These are phyloP conservation scores for Netelia virgata DNA, from an alignment of 2,888 invertebrate genomes.

Conservation along the genomic window DNA sequence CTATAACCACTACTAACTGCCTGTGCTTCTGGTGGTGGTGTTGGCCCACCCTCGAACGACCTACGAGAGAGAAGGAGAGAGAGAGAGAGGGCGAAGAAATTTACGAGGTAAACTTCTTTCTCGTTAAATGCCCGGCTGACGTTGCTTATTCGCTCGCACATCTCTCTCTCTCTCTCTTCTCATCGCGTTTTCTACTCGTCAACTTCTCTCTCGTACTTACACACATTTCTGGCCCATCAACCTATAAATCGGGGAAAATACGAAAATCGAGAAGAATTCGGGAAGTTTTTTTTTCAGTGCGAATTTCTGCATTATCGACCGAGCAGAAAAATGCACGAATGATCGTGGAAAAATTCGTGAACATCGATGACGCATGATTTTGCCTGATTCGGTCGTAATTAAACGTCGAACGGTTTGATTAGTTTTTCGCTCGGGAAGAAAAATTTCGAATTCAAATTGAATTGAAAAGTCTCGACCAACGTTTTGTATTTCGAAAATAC, in stretches of 20 bases:
- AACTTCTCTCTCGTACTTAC: background rate
- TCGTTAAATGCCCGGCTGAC: constrained; percentile 59
- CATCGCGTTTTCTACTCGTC: background rate
- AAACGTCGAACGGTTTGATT: too few species aligned
- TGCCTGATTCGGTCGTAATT: too few species aligned
- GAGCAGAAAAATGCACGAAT: background rate
- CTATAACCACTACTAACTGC: background rate
- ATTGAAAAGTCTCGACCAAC: constrained; percentile 41
- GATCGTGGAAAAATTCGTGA: too few species aligned
- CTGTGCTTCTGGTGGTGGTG: background rate
- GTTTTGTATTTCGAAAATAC: constrained; percentile 67
- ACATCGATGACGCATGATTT: too few species aligned
- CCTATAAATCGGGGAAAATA: constrained; percentile 1
- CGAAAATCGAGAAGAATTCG: background rate
- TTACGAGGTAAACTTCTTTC: constrained; percentile 62
- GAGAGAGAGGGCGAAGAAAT: constrained; percentile 23
- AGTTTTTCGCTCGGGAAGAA: too few species aligned
- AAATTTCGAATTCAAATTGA: too few species aligned
- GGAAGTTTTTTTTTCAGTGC: background rate
- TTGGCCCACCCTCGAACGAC: background rate
- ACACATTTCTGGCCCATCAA: constrained; percentile 9
- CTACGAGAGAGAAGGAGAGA: constrained; percentile 11
- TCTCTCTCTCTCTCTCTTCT: background rate
- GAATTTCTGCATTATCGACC: background rate
- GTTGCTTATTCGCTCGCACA: constrained; percentile 28